phyloP scores from a whole-genome alignment of 2,888 invertebrate genomes.

The Oithona nana region DNA sequence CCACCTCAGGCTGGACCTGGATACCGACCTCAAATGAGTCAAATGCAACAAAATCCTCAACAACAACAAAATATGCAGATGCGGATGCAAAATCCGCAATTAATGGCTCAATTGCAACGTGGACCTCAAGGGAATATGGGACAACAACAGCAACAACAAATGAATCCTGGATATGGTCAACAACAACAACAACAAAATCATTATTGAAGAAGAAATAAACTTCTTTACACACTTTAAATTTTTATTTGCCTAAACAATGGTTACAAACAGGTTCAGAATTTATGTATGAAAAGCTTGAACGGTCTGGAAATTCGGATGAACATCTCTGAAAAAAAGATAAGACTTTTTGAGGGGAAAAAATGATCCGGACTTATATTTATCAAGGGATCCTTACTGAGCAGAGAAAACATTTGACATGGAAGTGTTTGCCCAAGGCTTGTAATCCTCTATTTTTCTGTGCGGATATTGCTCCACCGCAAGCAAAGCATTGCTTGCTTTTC shows the following conservation, averaged over 20 bases:
- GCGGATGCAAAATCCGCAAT: constrained; percentile 1
- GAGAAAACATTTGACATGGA: background rate
- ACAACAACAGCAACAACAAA: background rate
- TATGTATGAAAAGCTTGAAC: background rate
- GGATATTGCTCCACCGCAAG: background rate
- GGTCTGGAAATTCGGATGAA: background rate
- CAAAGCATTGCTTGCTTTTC: background rate
- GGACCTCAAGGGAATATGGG: background rate
- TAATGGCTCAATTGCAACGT: constrained; percentile 3
- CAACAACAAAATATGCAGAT: background rate
- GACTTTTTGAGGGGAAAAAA: too few relatives aligned
- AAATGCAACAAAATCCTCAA: background rate
- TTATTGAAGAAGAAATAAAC: background rate
- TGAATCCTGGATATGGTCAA: too few relatives aligned
- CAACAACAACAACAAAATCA: too few relatives aligned
- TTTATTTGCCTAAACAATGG: background rate
- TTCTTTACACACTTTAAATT: background rate
- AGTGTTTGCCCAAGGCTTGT: background rate
- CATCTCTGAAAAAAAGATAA: background rate
- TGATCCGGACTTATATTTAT: too few relatives aligned
- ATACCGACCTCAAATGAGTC: background rate
- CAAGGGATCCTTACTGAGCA: background rate
- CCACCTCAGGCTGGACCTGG: background rate
- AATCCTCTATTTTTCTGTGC: background rate
- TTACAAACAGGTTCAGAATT: background rate